Evolutionary conservation across 2,113 vertebrate genomes (phyloP).

Genomic region (Hippolais icterina): DNA sequence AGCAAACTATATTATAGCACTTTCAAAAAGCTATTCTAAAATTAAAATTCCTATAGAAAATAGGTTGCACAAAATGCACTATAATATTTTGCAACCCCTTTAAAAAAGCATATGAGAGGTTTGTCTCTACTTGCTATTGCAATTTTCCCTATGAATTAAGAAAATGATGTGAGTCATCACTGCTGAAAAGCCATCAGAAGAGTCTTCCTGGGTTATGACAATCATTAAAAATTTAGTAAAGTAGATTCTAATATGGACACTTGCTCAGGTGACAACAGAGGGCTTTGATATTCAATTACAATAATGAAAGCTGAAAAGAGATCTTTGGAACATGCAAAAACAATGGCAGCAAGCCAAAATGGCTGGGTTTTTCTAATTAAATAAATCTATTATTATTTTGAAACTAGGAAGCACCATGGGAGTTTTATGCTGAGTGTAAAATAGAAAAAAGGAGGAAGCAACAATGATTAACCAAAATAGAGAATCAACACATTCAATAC

Average conservation of each 20-base stretch:
- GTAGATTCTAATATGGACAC: background rate
- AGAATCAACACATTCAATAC: background rate
- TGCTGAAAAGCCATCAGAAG: background rate
- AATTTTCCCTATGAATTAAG: background rate
- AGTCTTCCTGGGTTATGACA: background rate
- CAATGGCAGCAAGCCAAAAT: background rate
- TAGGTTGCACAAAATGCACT: background rate
- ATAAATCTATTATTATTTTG: background rate
- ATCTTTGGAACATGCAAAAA: background rate
- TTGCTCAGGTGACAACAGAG: background rate
- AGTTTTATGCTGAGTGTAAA: background rate
- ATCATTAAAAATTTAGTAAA: background rate
- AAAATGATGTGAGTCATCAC: background rate
- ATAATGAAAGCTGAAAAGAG: background rate
- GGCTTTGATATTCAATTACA: background rate
- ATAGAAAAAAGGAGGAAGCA: background rate
- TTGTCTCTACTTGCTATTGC: background rate
- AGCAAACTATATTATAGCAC: background rate
- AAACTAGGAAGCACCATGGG: background rate
- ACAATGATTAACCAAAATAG: background rate
- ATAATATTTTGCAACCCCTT: background rate
- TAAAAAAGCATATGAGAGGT: background rate
- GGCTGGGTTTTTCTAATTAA: accelerated
- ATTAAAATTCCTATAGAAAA: background rate
- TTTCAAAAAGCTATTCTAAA: background rate